These are phyloP conservation scores for Phalacrocorax aristotelis DNA, from an alignment of 2,113 vertebrate species.

Conservation along the genomic window DNA sequence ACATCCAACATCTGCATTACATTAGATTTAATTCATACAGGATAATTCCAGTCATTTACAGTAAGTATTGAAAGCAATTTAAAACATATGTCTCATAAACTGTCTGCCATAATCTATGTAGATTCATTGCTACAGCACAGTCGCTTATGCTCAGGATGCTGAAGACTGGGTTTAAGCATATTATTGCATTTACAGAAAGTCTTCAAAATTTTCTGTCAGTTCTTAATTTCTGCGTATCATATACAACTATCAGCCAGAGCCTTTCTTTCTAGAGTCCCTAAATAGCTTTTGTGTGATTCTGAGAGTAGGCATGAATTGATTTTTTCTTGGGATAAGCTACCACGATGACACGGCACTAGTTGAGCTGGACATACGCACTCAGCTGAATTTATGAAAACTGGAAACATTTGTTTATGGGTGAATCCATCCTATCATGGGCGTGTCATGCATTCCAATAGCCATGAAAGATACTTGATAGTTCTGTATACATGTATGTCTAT, in stretches of 20 bases:
- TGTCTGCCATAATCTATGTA: neutral
- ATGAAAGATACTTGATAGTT: neutral
- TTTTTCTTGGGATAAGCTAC: neutral
- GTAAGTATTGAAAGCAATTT: conserved; percentile 40
- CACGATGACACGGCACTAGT: rapidly evolving
- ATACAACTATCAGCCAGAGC: neutral
- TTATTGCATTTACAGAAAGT: neutral
- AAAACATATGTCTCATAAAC: conserved; percentile 33
- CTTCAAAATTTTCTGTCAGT: neutral
- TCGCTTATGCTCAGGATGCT: neutral
- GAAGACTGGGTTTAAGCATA: neutral
- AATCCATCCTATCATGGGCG: neutral
- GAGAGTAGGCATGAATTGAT: neutral
- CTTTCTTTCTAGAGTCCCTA: neutral
- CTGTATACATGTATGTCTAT: neutral
- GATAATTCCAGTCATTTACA: conserved; percentile 35
- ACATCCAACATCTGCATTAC: conserved; percentile 1
- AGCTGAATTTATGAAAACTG: neutral
- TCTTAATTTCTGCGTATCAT: neutral
- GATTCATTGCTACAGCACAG: neutral
- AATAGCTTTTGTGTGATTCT: neutral
- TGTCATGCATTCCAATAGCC: neutral
- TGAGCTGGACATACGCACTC: neutral
- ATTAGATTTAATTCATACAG: conserved; percentile 9
- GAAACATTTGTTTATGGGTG: neutral